Evolutionary conservation across 2,888 invertebrate species (phyloP).

Genomic region (Pecten maximus): DNA sequence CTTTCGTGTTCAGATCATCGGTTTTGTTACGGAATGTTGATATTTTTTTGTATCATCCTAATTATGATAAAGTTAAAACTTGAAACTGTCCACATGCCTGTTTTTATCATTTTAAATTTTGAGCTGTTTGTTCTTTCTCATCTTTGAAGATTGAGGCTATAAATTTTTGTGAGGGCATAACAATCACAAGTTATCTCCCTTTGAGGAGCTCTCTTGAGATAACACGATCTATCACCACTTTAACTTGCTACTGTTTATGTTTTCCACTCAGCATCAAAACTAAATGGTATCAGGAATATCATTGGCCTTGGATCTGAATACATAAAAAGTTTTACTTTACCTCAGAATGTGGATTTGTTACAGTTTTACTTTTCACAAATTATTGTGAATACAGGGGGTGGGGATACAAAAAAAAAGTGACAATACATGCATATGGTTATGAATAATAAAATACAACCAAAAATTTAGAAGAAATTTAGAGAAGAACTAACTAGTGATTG

Average conservation of each 20-base stretch:
- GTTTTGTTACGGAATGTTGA: neutral
- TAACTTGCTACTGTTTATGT: neutral
- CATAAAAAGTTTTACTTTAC: neutral
- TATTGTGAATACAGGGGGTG: no score
- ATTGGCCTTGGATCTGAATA: neutral
- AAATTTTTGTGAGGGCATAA: neutral
- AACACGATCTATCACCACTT: neutral
- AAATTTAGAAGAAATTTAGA: no score
- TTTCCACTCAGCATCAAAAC: neutral
- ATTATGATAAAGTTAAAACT: neutral
- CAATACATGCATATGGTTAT: no score
- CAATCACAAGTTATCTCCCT: conserved; percentile 23
- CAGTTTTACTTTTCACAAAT: no score
- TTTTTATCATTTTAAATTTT: neutral
- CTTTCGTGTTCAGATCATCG: neutral
- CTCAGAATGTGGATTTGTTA: neutral
- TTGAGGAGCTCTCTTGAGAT: conserved; percentile 20
- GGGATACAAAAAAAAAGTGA: no score
- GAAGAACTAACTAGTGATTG: no score
- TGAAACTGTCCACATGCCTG: neutral
- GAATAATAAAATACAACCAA: no score
- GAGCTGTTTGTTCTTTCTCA: neutral
- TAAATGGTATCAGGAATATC: neutral
- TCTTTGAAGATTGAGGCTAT: neutral
- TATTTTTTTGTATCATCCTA: neutral